phyloP scores from a whole-genome alignment of 2,888 invertebrate species.

The Cryptocephalus moraei region DNA sequence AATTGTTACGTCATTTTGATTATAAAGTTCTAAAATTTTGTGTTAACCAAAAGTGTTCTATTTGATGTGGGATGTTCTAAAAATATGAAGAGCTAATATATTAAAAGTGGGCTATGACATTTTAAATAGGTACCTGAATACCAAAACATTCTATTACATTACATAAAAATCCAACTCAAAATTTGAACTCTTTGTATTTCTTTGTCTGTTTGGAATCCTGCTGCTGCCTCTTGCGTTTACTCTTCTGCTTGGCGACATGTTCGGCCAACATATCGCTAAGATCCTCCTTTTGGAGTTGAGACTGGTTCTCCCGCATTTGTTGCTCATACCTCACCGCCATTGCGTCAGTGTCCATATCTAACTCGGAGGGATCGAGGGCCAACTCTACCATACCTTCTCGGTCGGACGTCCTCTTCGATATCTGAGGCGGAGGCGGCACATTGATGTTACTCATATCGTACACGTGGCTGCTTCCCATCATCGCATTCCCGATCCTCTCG shows the following conservation, averaged over 20 bases:
- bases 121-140: neutral
- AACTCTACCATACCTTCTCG: constrained; percentile 72
- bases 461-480: constrained; percentile 99
- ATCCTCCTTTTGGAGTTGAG: constrained; percentile 84
- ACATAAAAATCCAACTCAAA: constrained; percentile 43
- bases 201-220: constrained; percentile 86
- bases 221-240: constrained; percentile 85
- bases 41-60: too few species aligned
- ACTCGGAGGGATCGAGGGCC: constrained; percentile 92
- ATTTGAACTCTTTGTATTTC: constrained; percentile 98
- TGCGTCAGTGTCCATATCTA: constrained; percentile 91
- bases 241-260: constrained; percentile 95
- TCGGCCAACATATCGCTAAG: constrained; percentile 98
- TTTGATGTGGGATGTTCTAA: too few species aligned
- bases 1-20: too few species aligned
- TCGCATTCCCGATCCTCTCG: constrained; percentile 77
- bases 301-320: constrained; percentile 87
- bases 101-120: too few species aligned
- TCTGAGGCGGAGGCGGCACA: constrained; percentile 38
- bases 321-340: constrained; percentile 95
- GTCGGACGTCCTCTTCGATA: constrained; percentile 26
- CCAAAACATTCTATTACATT: neutral
- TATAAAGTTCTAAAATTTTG: too few species aligned
- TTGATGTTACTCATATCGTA: constrained; percentile 77
- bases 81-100: too few species aligned